Base-by-base conservation (phyloP, 2,113 vertebrate genomes). In the Forbesichthys agassizii region DNA sequence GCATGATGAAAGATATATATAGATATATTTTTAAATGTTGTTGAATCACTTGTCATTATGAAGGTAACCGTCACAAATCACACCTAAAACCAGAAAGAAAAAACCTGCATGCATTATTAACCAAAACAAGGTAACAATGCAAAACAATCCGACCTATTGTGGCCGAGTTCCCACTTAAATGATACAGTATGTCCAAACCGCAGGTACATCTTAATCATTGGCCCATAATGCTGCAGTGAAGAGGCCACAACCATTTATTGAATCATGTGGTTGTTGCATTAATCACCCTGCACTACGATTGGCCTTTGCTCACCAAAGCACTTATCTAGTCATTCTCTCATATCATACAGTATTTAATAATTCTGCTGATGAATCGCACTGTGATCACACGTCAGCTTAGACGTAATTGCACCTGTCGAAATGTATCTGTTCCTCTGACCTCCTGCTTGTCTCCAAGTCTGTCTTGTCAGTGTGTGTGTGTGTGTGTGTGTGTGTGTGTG, bases 291-390 rank as follows among this genome's bases (percentile, higher is more conserved):
- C 64, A 60, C 74, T 73, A 71, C 73, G 81, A 79, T 81, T 74
- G 60, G 66, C 76, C 79, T 72, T 81, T 73, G 80, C 85, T 88
- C 86, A 84, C 76, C 61, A 69, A 77, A 84, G 79, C 81, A 74
- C 83, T 88, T 88, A 86, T 88, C 81, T 79, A 73, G 83, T 88
- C 77, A 84, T 74, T 69, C 74, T 69, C 70, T 88, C 82, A 83
- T 85, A 83, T 88, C 83, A 55, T 74, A 74, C 59, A 27, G 27
- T 27, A 42, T 42, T 4, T 42, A 42, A 42, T 42, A 5, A 8
- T 42, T 42, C 36, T 42, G 36, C 79, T 81, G 81, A 88, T 88
- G 79, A 85, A 88, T 85, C 74, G 84, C 61, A 55, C 65, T 9
- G 57, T 86, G 63, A 71, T 78, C 78, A 72, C 68, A 81, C 84